Evolutionary conservation across 2,797 vertebrate genomes (phyloP).

Genomic region (Adelosebastes latens): DNA sequence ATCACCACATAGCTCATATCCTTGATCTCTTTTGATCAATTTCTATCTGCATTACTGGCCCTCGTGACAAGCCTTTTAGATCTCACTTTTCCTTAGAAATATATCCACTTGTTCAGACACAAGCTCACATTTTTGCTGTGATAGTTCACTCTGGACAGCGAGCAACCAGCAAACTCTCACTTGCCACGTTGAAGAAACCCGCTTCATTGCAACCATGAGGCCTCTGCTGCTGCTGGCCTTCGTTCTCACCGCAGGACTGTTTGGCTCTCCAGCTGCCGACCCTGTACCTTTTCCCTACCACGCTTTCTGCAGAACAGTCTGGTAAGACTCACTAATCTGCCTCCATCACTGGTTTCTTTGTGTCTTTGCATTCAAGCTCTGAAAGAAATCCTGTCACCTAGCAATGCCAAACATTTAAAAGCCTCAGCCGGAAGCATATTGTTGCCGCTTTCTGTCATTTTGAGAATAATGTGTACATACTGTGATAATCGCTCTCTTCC

Average conservation of each 20-base stretch:
- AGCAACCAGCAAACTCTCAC: not conserved
- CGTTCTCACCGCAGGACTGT: not conserved
- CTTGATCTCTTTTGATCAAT: not conserved
- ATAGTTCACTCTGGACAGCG: not conserved
- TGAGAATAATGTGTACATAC: not conserved
- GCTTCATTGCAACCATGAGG: not conserved
- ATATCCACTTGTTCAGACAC: not conserved
- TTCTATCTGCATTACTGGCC: not conserved
- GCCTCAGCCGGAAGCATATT: not conserved
- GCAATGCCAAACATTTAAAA: not conserved
- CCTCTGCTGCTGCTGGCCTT: slow-evolving; percentile 6
- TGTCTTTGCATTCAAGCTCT: not conserved
- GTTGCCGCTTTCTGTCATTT: not conserved
- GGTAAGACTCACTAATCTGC: slow-evolving; percentile 2
- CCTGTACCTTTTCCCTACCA: not conserved
- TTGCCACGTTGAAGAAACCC: not conserved
- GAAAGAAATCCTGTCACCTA: not conserved
- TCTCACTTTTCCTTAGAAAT: not conserved
- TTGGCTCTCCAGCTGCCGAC: not conserved
- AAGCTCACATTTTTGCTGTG: not conserved
- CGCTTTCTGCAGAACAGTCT: slow-evolving; percentile 26
- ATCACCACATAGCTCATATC: not conserved
- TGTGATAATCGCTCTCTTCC: slow-evolving; percentile 5
- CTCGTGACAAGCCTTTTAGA: slow-evolving; percentile 1
- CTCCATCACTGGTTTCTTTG: not conserved